These are phyloP conservation scores for Epirrhoe alternata DNA, from an alignment of 2,888 invertebrate species.

Conservation along the genomic window DNA sequence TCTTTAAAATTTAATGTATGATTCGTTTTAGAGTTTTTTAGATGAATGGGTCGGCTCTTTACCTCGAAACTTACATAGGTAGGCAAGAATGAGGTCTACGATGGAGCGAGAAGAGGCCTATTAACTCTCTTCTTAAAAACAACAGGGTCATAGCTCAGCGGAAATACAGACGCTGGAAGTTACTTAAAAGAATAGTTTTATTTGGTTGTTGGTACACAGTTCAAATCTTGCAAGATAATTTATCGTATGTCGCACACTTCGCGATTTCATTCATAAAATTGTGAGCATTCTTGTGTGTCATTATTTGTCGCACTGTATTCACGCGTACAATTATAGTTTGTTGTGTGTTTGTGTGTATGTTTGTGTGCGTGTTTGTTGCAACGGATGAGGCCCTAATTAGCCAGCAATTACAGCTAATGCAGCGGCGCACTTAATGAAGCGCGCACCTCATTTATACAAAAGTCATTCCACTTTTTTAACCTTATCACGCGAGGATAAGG, in stretches of 20 bases:
- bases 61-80: too few species aligned
- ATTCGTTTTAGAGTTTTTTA: too few species aligned
- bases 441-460: conserved; percentile 61
- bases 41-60: too few species aligned
- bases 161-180: too few species aligned
- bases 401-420: conserved; percentile 76
- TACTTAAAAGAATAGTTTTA: too few species aligned
- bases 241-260: not conserved
- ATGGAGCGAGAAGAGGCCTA: too few species aligned
- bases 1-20: too few species aligned
- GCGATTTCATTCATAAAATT: conserved; percentile 19
- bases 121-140: too few species aligned
- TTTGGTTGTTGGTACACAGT: not conserved
- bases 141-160: too few species aligned
- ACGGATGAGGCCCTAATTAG: conserved; percentile 75
- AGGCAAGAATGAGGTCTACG: too few species aligned
- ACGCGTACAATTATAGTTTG: conserved; percentile 4
- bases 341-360: conserved; percentile 11
- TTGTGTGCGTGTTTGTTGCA: conserved; percentile 53
- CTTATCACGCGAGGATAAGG: conserved; percentile 15
- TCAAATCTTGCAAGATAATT: conserved; percentile 3
- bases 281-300: conserved; percentile 19
- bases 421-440: conserved; percentile 64
- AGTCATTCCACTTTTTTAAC: conserved; percentile 14
- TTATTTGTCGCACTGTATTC: conserved; percentile 17